A percentile compares a stretch with the other conserved stretches of the same genome.
Conservation (phyloP, 2,113 vertebrate genomes). For the Leptobrachium leishanense region DNA sequence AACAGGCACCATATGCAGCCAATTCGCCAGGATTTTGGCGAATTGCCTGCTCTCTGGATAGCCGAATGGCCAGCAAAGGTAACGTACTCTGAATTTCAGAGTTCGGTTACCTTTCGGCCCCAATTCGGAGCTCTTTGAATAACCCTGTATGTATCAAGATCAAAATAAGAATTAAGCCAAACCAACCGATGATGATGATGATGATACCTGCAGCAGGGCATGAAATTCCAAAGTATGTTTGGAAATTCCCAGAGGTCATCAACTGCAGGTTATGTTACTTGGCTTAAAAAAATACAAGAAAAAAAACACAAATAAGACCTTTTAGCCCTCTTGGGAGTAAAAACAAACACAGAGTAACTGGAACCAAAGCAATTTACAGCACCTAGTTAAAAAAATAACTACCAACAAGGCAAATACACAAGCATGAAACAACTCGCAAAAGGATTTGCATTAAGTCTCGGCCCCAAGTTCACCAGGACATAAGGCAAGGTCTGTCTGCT, state of each 20-base stretch:
- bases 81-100: too few species aligned
- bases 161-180: too few species aligned
- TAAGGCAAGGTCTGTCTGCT: too few species aligned
- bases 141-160: too few species aligned
- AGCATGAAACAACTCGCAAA: neutral
- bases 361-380: neutral
- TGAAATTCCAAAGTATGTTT: neutral
- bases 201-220: neutral
- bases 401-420: conserved; percentile 1
- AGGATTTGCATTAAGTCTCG: neutral
- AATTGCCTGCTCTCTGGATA: too few species aligned
- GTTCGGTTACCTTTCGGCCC: too few species aligned
- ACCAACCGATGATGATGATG: too few species aligned
- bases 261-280: neutral
- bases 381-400: neutral
- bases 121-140: too few species aligned
- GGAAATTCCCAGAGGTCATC: conserved; percentile 3
- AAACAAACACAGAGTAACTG: conserved; percentile 26
- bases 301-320: conserved; percentile 15
- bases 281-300: neutral
- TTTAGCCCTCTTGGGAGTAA: neutral
- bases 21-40: too few species aligned
- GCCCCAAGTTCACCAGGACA: too few species aligned
- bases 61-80: too few species aligned
- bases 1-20: too few species aligned